A percentile compares a stretch with the other conserved stretches of the same genome.
These are phyloP conservation scores for Aradus depressus DNA, from an alignment of 2,888 invertebrate species.

Conservation along the genomic window DNA sequence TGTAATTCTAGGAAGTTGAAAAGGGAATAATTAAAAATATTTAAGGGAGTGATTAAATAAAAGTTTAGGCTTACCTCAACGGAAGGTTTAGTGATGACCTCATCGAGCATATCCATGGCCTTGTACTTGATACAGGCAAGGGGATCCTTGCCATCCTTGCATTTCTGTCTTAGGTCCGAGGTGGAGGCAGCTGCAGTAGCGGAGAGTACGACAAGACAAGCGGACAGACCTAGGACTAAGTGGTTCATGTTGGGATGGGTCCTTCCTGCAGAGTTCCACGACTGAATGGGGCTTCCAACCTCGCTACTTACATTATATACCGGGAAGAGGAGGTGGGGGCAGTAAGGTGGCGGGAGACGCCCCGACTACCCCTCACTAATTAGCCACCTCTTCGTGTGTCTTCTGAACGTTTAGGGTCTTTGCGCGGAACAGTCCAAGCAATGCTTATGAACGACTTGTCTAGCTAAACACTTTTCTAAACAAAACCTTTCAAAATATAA, in stretches of 20 bases:
- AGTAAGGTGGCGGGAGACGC: constrained; percentile 3
- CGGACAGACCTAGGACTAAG: constrained; percentile 18
- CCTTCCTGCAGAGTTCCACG: too few species aligned
- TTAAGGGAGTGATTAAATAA: too few species aligned
- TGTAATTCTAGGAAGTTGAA: neutral
- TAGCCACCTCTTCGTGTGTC: neutral
- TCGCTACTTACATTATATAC: neutral
- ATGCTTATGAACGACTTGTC: too few species aligned
- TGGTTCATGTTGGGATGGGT: neutral
- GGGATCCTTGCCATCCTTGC: constrained; percentile 61
- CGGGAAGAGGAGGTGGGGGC: neutral
- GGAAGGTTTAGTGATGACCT: constrained; percentile 47
- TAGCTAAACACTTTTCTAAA: too few species aligned
- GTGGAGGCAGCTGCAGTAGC: constrained; percentile 30
- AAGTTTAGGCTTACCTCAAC: constrained; percentile 21
- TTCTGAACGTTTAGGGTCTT: too few species aligned
- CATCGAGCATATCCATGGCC: constrained; percentile 65
- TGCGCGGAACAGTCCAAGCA: too few species aligned
- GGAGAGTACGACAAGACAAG: constrained; percentile 1
- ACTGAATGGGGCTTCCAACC: neutral
- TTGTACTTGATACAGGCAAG: constrained; percentile 74
- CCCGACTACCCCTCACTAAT: neutral
- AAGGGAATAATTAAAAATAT: too few species aligned
- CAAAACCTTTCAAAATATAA: too few species aligned
- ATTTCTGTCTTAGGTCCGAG: constrained; percentile 62